A percentile compares a stretch with the other conserved stretches of the same genome.
These are phyloP conservation scores for Capitulum mitella DNA, from an alignment of 2,888 invertebrate genomes.

Conservation along the genomic window DNA sequence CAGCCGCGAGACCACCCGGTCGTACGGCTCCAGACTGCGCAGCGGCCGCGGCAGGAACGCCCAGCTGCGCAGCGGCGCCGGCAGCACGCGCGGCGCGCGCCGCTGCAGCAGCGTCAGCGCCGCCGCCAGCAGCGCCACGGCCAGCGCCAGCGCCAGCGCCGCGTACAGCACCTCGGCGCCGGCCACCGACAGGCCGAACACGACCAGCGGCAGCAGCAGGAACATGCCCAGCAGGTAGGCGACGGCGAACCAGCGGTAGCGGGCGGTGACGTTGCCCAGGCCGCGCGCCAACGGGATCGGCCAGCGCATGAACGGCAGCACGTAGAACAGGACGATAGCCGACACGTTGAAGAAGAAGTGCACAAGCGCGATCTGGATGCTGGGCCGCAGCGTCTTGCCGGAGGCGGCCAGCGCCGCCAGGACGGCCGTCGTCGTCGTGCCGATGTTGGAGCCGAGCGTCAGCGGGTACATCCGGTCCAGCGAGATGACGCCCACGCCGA, in stretches of 20 bases:
- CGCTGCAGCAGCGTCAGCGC: slow-evolving; percentile 43
- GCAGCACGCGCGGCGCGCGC: slow-evolving; percentile 40
- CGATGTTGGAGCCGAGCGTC: slow-evolving; percentile 52
- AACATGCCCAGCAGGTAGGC: slow-evolving; percentile 47
- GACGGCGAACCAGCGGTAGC: slow-evolving; percentile 52
- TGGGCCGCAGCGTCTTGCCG: slow-evolving; percentile 40
- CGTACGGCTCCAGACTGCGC: slow-evolving; percentile 45
- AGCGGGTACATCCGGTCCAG: slow-evolving; percentile 52
- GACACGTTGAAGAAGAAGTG: slow-evolving; percentile 53
- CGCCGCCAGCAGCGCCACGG: slow-evolving; percentile 37
- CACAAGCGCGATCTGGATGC: slow-evolving; percentile 48
- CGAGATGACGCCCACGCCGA: slow-evolving; percentile 50
- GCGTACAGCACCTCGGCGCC: slow-evolving; percentile 41
- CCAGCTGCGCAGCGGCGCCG: slow-evolving; percentile 42
- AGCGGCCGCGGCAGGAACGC: slow-evolving; percentile 44
- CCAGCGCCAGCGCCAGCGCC: slow-evolving; percentile 40
- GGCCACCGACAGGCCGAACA: slow-evolving; percentile 43
- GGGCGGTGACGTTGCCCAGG: slow-evolving; percentile 49
- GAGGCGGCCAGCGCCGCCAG: slow-evolving; percentile 48
- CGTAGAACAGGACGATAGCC: slow-evolving; percentile 51
- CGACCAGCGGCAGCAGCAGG: slow-evolving; percentile 40
- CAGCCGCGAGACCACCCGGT: slow-evolving; percentile 40
- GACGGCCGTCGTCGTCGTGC: slow-evolving; percentile 52
- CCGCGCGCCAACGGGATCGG: slow-evolving; percentile 49
- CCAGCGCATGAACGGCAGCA: slow-evolving; percentile 48